Conservation (phyloP, 1,140 invertebrate genomes). For the Sycobia sp. region DNA sequence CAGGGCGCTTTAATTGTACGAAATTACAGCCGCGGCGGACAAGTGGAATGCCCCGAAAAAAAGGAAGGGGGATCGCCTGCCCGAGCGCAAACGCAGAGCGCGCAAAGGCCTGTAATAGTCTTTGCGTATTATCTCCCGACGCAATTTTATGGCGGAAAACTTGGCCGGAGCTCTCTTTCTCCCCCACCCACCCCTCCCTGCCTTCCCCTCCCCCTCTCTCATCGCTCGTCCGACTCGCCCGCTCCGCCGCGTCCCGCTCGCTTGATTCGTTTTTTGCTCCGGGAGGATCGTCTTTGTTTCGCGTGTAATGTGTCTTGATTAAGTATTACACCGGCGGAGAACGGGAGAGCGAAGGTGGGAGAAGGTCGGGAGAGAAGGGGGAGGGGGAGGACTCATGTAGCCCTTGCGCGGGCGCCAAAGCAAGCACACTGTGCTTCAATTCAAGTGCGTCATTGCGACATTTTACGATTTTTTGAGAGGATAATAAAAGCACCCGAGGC, state of each 20-base stretch:
- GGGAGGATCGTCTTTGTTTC: conserved; percentile 28
- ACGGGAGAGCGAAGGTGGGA: not conserved
- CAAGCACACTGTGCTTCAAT: conserved; percentile 8
- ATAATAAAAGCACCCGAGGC: conserved; percentile 15
- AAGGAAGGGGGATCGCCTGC: conserved; percentile 16
- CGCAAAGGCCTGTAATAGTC: conserved; percentile 35
- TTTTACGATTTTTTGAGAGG: conserved; percentile 24
- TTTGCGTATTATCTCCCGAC: conserved; percentile 34
- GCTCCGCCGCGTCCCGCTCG: too few species aligned
- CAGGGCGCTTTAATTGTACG: conserved; percentile 35
- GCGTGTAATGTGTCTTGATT: conserved; percentile 33
- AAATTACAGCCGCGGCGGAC: conserved; percentile 34
- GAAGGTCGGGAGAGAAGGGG: not conserved
- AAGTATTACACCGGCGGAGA: conserved; percentile 19
- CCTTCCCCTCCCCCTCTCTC: too few species aligned
- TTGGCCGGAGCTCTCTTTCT: conserved; percentile 3
- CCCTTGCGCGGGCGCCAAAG: conserved; percentile 5
- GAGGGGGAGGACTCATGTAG: not conserved
- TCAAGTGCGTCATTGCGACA: conserved; percentile 27
- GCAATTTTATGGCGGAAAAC: conserved; percentile 33
- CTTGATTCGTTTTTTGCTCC: conserved; percentile 18
- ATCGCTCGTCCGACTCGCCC: too few species aligned
- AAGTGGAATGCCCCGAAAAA: conserved; percentile 33
- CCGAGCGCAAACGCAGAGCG: not conserved
- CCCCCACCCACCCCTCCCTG: too few species aligned